Conservation (phyloP, 2,888 invertebrate genomes). For the Diloba caeruleocephala region DNA sequence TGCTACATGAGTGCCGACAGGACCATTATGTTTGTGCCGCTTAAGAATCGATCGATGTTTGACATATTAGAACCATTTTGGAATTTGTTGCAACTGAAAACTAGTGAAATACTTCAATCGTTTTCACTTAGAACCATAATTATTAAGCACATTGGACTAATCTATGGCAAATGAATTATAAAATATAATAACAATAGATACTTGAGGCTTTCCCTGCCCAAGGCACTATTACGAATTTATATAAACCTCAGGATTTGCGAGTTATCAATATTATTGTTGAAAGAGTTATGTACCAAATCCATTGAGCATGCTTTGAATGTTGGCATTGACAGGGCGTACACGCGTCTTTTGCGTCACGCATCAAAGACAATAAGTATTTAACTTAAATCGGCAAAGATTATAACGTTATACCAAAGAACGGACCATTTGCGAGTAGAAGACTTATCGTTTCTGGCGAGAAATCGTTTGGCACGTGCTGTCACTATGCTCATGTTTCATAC, state of each 20-base stretch:
- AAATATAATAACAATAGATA: too few relatives aligned
- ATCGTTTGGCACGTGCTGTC: slow-evolving; percentile 44
- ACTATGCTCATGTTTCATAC: slow-evolving; percentile 52
- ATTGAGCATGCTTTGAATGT: not conserved
- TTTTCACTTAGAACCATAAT: too few relatives aligned
- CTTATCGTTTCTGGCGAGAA: slow-evolving; percentile 61
- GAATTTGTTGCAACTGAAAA: too few relatives aligned
- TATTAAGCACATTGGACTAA: too few relatives aligned
- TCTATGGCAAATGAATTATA: too few relatives aligned
- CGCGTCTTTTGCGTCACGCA: slow-evolving; percentile 3
- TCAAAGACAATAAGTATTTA: slow-evolving; percentile 34
- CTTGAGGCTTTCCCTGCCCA: too few relatives aligned
- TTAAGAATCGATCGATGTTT: slow-evolving; percentile 47
- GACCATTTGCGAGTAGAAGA: slow-evolving; percentile 54
- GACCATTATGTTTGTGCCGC: slow-evolving; percentile 44
- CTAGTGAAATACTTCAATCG: too few relatives aligned
- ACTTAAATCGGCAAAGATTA: slow-evolving; percentile 49
- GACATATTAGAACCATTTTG: slow-evolving; percentile 29
- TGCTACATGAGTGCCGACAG: slow-evolving; percentile 35
- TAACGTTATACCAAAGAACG: slow-evolving; percentile 44
- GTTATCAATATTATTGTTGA: too few relatives aligned
- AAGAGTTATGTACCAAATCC: too few relatives aligned
- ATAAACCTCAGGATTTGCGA: too few relatives aligned
- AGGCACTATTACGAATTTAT: too few relatives aligned
- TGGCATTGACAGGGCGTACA: slow-evolving; percentile 14